Evolutionary conservation across 1,140 invertebrate genomes (phyloP), one percentile per base, ranked within the genome.

Genomic region (Drosophila setifemur): DNA sequence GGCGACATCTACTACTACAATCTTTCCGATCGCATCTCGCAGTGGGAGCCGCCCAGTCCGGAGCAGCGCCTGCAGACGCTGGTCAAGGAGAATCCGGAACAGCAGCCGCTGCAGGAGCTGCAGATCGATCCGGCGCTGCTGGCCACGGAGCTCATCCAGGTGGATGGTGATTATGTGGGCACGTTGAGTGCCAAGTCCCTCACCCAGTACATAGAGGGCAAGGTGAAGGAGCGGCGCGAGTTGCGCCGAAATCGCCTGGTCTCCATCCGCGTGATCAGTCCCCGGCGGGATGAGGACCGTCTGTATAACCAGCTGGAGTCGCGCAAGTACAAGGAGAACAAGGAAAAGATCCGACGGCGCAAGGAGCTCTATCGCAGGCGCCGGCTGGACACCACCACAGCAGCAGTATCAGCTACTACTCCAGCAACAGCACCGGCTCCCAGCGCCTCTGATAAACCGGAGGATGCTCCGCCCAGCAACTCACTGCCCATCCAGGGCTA

Each of bases 1-100:
- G 97, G 97, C 1, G 92, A 96, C 57, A 93, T 94, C 0, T 99
- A 98, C 90, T 99, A 98, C 91, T 99, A 98, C 90, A 97, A 98
- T 90, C 91, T 95, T 0, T 95, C 95, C 71, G 94, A 95, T 18
- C 93, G 96, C 49, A 92, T 95, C 76, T 94, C 96, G 1, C 97
- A 98, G 88, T 99, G 97, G 97, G 92, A 95, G 54, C 96, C 96
- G 19, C 97, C 97, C 0, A 92, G 92, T 29, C 35, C 73, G 0
- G 47, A 70, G 14, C 77, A 87, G 28, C 75, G 81, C 0, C 50
- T 73, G 2, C 43, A 90, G 21, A 49, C 77, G 60, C 19, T 91
- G 66, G n/a, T 73, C 2, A 42, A 60, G 0, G 74, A 88, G 12
- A 49, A 73, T 5, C 2, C 23, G 8, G 89, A 28, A 4, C 57